These are phyloP conservation scores for Drosophila kuntzei DNA, from an alignment of 2,888 invertebrate species.

Conservation along the genomic window DNA sequence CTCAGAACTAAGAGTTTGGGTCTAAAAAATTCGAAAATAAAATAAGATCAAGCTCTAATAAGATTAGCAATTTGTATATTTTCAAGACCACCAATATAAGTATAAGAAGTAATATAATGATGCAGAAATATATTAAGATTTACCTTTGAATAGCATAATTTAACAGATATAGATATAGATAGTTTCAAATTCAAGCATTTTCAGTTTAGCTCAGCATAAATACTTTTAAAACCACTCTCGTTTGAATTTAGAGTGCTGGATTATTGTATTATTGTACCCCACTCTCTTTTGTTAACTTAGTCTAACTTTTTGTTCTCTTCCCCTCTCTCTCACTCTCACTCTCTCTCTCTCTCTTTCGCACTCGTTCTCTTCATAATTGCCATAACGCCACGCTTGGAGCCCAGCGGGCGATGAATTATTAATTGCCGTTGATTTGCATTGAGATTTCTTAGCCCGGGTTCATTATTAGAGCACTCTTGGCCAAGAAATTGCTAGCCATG, in stretches of 20 bases:
- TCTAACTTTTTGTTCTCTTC: not conserved
- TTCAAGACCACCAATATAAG: no score
- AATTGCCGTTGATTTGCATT: constrained; percentile 81
- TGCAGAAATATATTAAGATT: no score
- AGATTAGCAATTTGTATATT: no score
- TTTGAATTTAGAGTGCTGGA: constrained; percentile 20
- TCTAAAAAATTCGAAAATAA: no score
- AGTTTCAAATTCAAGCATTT: no score
- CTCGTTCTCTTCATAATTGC: constrained; percentile 60
- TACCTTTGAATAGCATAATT: no score
- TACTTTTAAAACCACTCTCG: constrained; percentile 29
- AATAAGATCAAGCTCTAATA: no score
- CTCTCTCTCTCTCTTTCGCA: constrained; percentile 3
- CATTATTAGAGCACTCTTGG: constrained; percentile 59
- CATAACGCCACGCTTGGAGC: constrained; percentile 60
- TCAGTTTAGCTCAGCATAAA: no score
- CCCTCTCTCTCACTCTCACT: constrained; percentile 6
- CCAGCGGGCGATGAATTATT: constrained; percentile 79
- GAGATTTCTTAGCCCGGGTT: constrained; percentile 65
- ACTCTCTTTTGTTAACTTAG: not conserved
- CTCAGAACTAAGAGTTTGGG: no score
- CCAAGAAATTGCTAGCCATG: constrained; percentile 54
- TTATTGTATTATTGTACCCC: constrained; percentile 27
- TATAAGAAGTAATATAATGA: no score
- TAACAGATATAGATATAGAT: no score